Conservation (phyloP, 1,140 invertebrate species). For the Chrysomallon squamiferum region DNA sequence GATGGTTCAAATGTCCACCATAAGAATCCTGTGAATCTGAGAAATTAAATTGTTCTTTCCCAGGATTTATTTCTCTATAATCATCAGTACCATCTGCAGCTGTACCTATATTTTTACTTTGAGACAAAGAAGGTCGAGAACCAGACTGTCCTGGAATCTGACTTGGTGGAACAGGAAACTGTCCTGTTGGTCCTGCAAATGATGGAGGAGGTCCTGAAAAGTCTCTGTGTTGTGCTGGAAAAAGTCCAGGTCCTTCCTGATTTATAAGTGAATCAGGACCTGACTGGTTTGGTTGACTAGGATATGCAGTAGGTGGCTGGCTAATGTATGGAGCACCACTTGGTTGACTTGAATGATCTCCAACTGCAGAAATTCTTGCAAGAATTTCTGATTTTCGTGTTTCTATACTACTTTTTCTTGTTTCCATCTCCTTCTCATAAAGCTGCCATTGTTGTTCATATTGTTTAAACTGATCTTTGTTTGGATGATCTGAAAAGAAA, state of each 20-base stretch:
- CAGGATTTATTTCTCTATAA: no score
- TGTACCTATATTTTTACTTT: no score
- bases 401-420: constrained; percentile 35
- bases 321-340: background rate
- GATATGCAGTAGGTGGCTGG: constrained; percentile 1
- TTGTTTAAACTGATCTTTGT: constrained; percentile 61
- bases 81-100: no score
- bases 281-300: background rate
- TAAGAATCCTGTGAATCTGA: no score
- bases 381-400: constrained; percentile 34
- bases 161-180: background rate
- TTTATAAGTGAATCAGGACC: background rate
- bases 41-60: no score
- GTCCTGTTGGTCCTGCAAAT: background rate
- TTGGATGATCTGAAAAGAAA: constrained; percentile 59
- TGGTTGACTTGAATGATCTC: constrained; percentile 2
- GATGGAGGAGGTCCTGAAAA: background rate
- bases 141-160: background rate
- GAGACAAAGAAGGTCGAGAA: no score
- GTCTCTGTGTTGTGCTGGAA: background rate
- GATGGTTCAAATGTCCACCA: no score
- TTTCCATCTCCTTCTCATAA: constrained; percentile 61
- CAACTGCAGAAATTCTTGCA: constrained; percentile 12
- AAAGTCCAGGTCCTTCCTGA: background rate
- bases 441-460: constrained; percentile 63